Evolutionary conservation across 2,888 invertebrate genomes (phyloP).

Genomic region (Stenchaetothrips biformis): DNA sequence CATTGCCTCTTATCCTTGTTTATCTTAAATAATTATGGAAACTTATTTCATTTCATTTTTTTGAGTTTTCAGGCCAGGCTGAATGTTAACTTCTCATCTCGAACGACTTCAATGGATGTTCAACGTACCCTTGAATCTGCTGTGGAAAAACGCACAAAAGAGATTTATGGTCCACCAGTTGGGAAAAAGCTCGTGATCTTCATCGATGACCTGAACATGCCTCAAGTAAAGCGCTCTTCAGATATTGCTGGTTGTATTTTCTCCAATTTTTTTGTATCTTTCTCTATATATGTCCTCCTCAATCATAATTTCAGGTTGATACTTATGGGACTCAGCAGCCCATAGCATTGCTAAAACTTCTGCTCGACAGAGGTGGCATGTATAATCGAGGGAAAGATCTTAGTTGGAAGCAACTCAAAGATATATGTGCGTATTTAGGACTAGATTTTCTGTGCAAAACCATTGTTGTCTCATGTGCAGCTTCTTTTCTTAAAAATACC

Average conservation of each 20-base stretch:
- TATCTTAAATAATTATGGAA: constrained; percentile 20
- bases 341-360: constrained; percentile 80
- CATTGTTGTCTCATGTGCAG: not conserved
- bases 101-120: constrained; percentile 86
- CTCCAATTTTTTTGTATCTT: constrained; percentile 18
- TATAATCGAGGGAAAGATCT: constrained; percentile 85
- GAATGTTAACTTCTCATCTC: constrained; percentile 85
- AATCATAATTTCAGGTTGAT: constrained; percentile 50
- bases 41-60: not conserved
- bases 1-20: not conserved
- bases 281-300: not conserved
- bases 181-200: constrained; percentile 86
- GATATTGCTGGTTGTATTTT: constrained; percentile 35
- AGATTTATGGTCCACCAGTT: constrained; percentile 82
- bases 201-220: constrained; percentile 95
- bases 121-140: constrained; percentile 81
- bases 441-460: not conserved
- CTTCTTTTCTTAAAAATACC: not conserved
- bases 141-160: constrained; percentile 85
- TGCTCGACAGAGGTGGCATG: constrained; percentile 84
- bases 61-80: constrained; percentile 58
- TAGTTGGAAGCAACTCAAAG: constrained; percentile 82
- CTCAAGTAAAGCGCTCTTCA: constrained; percentile 53
- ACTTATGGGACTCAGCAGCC: constrained; percentile 91
- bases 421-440: constrained; percentile 53